Evolutionary conservation across 2,888 invertebrate genomes (phyloP).

Genomic region (Xestia xanthographa): DNA sequence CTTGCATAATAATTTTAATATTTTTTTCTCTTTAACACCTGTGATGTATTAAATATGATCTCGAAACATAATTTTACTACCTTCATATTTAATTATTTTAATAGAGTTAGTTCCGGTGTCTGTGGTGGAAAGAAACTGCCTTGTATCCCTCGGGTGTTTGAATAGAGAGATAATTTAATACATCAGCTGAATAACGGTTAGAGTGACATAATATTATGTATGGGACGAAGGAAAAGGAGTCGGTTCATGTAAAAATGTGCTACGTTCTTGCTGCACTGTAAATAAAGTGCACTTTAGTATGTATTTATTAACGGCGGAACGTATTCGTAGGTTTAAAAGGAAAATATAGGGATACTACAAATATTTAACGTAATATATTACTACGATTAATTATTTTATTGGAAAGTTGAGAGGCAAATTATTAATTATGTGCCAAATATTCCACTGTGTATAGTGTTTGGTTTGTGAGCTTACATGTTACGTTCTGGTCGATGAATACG

Average conservation of each 20-base stretch:
- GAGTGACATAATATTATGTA: conserved; percentile 60
- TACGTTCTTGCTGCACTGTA: conserved; percentile 82
- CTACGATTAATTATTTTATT: conserved; percentile 72
- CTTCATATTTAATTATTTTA: conserved; percentile 88
- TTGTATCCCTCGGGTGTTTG: conserved; percentile 80
- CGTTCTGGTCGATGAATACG: conserved; percentile 37
- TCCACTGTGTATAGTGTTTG: conserved; percentile 61
- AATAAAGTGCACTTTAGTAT: conserved; percentile 78
- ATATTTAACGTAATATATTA: conserved; percentile 74
- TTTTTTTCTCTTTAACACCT: conserved; percentile 90
- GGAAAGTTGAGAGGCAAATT: conserved; percentile 82
- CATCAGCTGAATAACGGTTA: conserved; percentile 80
- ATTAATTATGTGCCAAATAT: conserved; percentile 72
- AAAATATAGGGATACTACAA: conserved; percentile 81
- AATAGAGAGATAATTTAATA: conserved; percentile 89
- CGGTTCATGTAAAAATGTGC: conserved; percentile 61
- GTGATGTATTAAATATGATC: conserved; percentile 93
- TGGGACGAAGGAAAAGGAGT: conserved; percentile 51
- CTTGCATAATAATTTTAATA: conserved; percentile 71
- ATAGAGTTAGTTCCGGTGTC: conserved; percentile 80
- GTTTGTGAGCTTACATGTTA: conserved; percentile 42
- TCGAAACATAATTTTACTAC: conserved; percentile 90
- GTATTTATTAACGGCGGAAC: conserved; percentile 80
- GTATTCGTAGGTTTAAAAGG: conserved; percentile 66
- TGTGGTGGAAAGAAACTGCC: conserved; percentile 66